Evolutionary conservation across 2,888 invertebrate species (phyloP), one percentile per base, ranked within the genome.

Genomic region (Bombylius major): DNA sequence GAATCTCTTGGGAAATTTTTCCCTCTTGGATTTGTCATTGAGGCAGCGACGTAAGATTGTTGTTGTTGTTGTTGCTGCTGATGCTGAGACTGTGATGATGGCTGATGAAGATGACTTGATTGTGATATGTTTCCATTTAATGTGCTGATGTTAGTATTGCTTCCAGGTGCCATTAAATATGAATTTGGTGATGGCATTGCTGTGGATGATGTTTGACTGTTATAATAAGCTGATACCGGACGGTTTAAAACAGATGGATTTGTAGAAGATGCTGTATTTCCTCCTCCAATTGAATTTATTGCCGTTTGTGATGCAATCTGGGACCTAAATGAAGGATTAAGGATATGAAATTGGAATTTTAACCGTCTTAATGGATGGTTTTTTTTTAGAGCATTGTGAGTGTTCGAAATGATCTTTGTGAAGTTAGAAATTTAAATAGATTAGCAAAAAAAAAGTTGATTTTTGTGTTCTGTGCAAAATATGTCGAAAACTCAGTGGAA

Each of bases 151-250:
- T 65, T 74, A 56, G 58, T 63, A 60, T 62, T 69, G 56, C 61
- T 68, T 36, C 52, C 47, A 53, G 31, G 51, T 12, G 55, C 51
- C 31, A 57, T 51, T 47, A 60, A 51, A 56, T 59, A 68, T 53
- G 68, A 65, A 60, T 57, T 64, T 47, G 65, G 66, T 56, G 68
- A 63, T 58, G 67, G 69, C 58, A 67, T 66, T 36, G 68, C 64
- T 14, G 56, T 66, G 59, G 65, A 57, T 39, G 63, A 64, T 62
- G 62, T 65, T 60, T 66, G 61, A 56, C 56, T 70, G 61, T 73
- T 72, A 62, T 70, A 75, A 60, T 72, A 73, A 48, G 75, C 73
- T 56, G 75, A 75, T 42, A 69, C 67, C 58, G 75, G 75, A 60
- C 75, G 73, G 63, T 65, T 70, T 55, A 69, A 63, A 63, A 61